Base-by-base conservation (phyloP, 2,113 vertebrate species). In the Larimichthys polyactis region DNA sequence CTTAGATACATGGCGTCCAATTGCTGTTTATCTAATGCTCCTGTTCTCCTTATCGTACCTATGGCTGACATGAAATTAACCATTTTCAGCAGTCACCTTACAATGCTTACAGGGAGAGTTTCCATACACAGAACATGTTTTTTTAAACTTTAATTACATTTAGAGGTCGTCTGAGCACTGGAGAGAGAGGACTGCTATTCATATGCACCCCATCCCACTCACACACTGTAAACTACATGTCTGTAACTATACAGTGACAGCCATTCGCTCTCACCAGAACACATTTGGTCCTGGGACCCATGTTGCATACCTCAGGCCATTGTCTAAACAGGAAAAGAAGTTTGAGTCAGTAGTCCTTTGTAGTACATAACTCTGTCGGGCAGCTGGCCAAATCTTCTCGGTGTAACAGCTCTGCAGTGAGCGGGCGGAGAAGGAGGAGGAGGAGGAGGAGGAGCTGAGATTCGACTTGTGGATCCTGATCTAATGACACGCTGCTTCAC, bases 251-350 rank as follows among this genome's bases (percentile, higher is more conserved):
- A 72, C n/a, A 43, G 58, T 40, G 36, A 44, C 32, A 71, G 62
- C 70, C 65, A 59, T 69, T 58, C 75, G 36, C 81, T 65, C 90
- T 80, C 72, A 40, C 62, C 44, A 72, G 76, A 70, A 84, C 55
- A 54, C 75, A 67, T 46, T 88, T 60, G 60, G 80, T 76, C 76
- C 66, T 62, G 69, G 82, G 87, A 84, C 49, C 87, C 79, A 65
- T 73, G 66, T 40, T 80, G 88, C 90, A 93, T 92, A 87, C 87
- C 90, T 89, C 77, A 86, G 89, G 78, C 84, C 82, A 83, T 90
- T 94, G 91, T 94, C 91, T 93, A 94, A 94, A 94, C 94, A 94
- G 91, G 89, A 94, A 94, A 81, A 82, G 88, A 87, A 79, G 84
- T 83, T 85, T 90, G 87, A 92, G 91, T 92, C 89, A 91, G 85